Percentiles rank a stretch among this genome's conserved stretches.
These are phyloP conservation scores for Armadillidium nasatum DNA, from an alignment of 1,140 invertebrate genomes.

Conservation along the genomic window DNA sequence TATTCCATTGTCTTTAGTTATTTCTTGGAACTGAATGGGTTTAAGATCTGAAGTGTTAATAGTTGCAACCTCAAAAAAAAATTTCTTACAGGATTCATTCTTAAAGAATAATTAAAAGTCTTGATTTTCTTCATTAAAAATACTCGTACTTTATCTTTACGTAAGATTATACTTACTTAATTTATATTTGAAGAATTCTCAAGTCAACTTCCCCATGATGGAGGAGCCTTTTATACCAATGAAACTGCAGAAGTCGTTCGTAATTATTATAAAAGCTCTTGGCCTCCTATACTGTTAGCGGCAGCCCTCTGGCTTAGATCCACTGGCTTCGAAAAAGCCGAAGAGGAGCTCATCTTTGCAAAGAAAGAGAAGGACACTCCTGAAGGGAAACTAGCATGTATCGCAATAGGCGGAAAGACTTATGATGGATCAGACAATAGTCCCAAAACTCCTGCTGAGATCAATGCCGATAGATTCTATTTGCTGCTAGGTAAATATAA, in stretches of 20 bases:
- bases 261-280: constrained; percentile 82
- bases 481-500: constrained; percentile 72
- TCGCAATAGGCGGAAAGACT: not conserved
- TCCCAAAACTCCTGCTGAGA: constrained; percentile 47
- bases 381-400: constrained; percentile 35
- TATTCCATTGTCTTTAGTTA: too few species aligned
- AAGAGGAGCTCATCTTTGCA: constrained; percentile 31
- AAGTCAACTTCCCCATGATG: constrained; percentile 87
- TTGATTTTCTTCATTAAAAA: too few species aligned
- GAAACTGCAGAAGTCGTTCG: constrained; percentile 91
- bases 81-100: too few species aligned
- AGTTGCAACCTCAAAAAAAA: too few species aligned
- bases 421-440: constrained; percentile 31
- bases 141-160: too few species aligned
- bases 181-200: constrained; percentile 85
- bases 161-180: too few species aligned
- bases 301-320: constrained; percentile 78
- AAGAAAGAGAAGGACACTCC: constrained; percentile 4
- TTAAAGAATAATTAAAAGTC: too few species aligned
- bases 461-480: constrained; percentile 69
- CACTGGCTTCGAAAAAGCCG: constrained; percentile 53
- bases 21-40: too few species aligned
- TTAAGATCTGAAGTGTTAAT: too few species aligned
- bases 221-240: constrained; percentile 93
- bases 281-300: constrained; percentile 92